Evolutionary conservation across 2,888 invertebrate genomes (phyloP), one percentile per base, ranked within the genome.

Genomic region (Magallana nippona): DNA sequence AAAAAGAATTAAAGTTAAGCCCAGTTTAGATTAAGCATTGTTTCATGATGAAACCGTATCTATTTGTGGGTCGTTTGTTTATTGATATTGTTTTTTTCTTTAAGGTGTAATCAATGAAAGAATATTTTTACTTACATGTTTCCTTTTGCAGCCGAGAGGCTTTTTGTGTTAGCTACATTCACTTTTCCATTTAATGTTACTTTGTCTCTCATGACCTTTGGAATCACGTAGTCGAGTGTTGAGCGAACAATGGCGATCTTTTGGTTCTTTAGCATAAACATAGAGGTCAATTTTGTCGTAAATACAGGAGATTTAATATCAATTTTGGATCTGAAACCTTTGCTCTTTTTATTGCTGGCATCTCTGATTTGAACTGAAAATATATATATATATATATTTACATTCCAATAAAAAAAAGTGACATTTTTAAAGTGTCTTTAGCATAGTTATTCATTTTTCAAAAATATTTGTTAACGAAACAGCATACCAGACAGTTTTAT

Each of bases 181-280:
- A 90, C 56, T 82, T 91, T 91, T 22, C 87, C 85, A 55, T 86
- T 88, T 22, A 91, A 82, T 56, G 87, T 88, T 15, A 91, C 82
- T 82, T 87, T 90, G 83, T 90, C 89, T 80, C 89, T 85, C 13
- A 85, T 88, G 56, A 88, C 82, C 78, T 84, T 83, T 17, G 88
- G 89, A 17, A 91, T 88, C 32, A 88, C 84, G 84, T 91, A 91
- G n/a, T 88, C 87, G 10, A 90, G 1, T 19, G 86, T 87, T 10
- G 87, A 82, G 32, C 89, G 87, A 1, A 87, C 84, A 10, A 87
- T 84, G 10, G 88, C 44, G 10, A 88, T 86, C 58, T 86, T 87
- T 63, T 81, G 55, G 56, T 84, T 83, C 55, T 85, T 84, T 19
- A 86, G 84, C 57, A 86, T 85, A 60, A 89, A 63, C 77, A 87